Percentiles rank a stretch among this genome's conserved stretches.
Evolutionary conservation across 2,888 invertebrate species (phyloP).

Genomic region (Oligia fasciuncula): DNA sequence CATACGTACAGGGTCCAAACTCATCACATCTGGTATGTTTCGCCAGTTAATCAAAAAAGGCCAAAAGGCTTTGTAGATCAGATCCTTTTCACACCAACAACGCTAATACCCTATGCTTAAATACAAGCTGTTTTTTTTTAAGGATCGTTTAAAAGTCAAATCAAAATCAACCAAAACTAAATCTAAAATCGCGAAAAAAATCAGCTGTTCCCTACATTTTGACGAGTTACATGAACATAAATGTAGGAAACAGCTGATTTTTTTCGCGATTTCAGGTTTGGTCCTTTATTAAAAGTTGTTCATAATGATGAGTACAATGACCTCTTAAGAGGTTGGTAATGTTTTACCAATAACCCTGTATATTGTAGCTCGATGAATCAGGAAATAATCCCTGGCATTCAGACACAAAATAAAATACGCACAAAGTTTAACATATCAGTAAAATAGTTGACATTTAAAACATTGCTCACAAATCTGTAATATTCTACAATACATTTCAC

Average conservation of each 20-base stretch:
- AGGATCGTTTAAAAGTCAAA: neutral
- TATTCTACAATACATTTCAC: neutral
- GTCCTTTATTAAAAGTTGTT: too few species aligned
- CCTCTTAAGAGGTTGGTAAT: too few species aligned
- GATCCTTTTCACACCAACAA: neutral
- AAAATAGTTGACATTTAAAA: constrained; percentile 29
- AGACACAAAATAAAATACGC: neutral
- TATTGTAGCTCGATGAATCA: neutral
- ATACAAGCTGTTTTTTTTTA: neutral
- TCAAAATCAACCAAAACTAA: too few species aligned
- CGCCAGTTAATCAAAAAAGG: neutral
- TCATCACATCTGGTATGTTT: neutral
- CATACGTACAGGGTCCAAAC: too few species aligned
- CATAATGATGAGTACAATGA: too few species aligned
- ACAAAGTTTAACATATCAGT: neutral
- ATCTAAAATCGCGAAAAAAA: too few species aligned
- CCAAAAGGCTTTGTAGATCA: neutral
- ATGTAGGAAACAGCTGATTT: too few species aligned
- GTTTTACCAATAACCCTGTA: too few species aligned
- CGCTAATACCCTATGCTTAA: neutral
- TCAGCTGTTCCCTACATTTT: too few species aligned
- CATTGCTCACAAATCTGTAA: constrained; percentile 1
- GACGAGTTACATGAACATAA: too few species aligned
- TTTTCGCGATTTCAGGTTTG: too few species aligned
- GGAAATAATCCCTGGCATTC: constrained; percentile 4